phyloP scores from a whole-genome alignment of 2,888 invertebrate genomes.

The Magallana nippona region DNA sequence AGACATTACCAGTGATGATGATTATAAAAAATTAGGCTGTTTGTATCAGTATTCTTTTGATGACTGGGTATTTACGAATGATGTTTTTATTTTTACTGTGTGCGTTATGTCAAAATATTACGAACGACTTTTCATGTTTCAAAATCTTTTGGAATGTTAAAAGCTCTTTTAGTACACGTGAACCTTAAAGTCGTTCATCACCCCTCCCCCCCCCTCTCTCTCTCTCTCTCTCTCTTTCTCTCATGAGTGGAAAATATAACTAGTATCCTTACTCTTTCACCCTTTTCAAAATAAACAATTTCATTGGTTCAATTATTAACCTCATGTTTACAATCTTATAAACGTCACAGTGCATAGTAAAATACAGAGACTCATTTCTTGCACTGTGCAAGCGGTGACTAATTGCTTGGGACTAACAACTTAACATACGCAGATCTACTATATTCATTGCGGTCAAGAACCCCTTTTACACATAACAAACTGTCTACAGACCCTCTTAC shows the following conservation, averaged over 20 bases:
- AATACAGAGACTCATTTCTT: neutral
- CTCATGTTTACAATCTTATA: neutral
- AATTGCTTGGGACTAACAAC: neutral
- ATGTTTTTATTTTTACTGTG: constrained; percentile 12
- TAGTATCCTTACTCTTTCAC: no score
- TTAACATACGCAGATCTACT: neutral
- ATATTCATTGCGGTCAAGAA: constrained; percentile 4
- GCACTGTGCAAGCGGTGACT: neutral
- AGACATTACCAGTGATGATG: neutral
- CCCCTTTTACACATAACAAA: neutral
- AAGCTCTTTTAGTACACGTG: no score
- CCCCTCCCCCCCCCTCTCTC: no score
- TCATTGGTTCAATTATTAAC: no score
- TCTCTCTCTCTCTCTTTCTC: no score
- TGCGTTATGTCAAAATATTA: neutral
- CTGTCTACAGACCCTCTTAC: constrained; percentile 8
- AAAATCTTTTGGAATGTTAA: no score
- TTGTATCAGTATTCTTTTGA: constrained; percentile 5
- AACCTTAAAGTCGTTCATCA: no score
- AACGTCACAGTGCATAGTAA: neutral
- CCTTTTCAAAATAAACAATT: neutral
- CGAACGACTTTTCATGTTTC: neutral
- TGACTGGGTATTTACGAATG: neutral
- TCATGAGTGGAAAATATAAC: no score
- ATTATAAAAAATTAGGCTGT: neutral